phyloP scores from a whole-genome alignment of 1,140 invertebrate species.

The Sogatella furcifera region DNA sequence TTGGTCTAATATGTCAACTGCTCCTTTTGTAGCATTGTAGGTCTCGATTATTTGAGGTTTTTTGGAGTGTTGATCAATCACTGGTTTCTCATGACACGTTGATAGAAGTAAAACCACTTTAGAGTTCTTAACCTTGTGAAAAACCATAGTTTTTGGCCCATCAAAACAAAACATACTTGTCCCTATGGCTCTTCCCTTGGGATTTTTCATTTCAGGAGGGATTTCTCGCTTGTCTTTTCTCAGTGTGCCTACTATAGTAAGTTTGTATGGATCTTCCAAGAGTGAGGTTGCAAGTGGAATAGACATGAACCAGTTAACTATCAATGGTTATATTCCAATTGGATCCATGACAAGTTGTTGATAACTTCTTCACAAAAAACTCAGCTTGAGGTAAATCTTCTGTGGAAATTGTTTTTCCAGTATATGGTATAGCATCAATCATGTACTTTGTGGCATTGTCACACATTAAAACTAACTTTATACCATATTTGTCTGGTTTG shows the following conservation, averaged over 20 bases:
- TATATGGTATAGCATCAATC: conserved; percentile 29
- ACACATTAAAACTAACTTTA: conserved; percentile 31
- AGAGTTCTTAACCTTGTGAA: conserved; percentile 18
- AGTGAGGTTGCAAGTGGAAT: conserved; percentile 16
- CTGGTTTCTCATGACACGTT: conserved; percentile 13
- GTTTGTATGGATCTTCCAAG: conserved; percentile 14
- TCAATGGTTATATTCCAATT: conserved; percentile 28
- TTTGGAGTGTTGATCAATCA: conserved; percentile 11
- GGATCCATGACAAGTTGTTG: conserved; percentile 18
- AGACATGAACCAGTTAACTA: conserved; percentile 29
- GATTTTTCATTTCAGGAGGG: conserved; percentile 13
- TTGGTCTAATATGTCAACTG: conserved; percentile 31
- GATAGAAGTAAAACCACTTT: conserved; percentile 16
- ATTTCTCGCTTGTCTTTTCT: conserved; percentile 24
- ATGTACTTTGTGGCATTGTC: conserved; percentile 29
- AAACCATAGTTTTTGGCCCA: conserved; percentile 16
- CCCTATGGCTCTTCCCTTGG: conserved; percentile 1
- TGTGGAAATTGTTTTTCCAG: conserved; percentile 24
- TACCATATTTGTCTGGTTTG: conserved; percentile 26
- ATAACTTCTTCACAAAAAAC: conserved; percentile 24
- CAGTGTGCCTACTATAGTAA: conserved; percentile 25
- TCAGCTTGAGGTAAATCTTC: conserved; percentile 9
- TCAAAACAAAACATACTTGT: conserved; percentile 20
- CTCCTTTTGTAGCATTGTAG: conserved; percentile 30
- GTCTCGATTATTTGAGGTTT: conserved; percentile 28